Conservation (phyloP, 2,888 invertebrate genomes). For the Apotomis turbidana region DNA sequence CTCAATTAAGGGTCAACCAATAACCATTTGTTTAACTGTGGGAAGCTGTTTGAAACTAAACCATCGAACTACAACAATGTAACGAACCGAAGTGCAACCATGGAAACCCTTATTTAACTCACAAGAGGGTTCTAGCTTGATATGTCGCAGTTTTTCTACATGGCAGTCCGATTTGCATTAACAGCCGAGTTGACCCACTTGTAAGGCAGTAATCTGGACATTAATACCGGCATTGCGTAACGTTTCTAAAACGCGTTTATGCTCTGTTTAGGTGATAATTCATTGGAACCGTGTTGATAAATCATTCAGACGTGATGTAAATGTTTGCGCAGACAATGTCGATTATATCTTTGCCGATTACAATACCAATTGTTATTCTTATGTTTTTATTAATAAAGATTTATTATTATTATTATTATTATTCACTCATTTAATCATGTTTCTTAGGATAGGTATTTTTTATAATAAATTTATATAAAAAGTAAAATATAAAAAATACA, state of each 20-base stretch:
- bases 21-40: conserved; percentile 12
- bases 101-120: background rate
- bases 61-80: background rate
- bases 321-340: too few species aligned
- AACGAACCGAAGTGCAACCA: background rate
- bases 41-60: background rate
- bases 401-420: too few species aligned
- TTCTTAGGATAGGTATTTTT: too few species aligned
- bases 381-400: too few species aligned
- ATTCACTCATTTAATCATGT: too few species aligned
- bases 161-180: conserved; percentile 51
- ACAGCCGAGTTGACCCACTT: conserved; percentile 54
- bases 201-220: conserved; percentile 26
- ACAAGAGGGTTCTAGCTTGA: background rate
- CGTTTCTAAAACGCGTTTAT: conserved; percentile 28
- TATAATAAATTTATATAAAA: too few species aligned
- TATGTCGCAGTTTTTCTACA: background rate
- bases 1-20: conserved; percentile 3
- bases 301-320: background rate
- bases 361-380: too few species aligned
- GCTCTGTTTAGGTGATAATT: conserved; percentile 30
- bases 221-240: conserved; percentile 32
- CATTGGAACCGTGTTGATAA: conserved; percentile 28
- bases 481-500: too few species aligned
- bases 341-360: background rate